Evolutionary conservation across 2,888 invertebrate genomes (phyloP).

Genomic region (Pinctada fucata): DNA sequence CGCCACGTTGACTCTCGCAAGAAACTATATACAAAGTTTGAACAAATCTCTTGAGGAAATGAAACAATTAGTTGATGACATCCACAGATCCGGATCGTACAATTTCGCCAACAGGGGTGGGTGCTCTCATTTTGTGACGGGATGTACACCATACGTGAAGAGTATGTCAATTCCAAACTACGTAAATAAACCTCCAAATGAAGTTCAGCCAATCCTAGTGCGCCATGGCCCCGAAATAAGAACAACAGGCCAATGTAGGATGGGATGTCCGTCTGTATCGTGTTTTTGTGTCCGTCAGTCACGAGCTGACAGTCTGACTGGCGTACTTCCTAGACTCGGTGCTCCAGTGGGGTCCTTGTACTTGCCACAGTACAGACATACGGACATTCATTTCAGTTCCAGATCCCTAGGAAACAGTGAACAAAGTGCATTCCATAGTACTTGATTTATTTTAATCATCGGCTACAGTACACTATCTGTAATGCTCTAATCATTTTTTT

Average conservation of each 20-base stretch:
- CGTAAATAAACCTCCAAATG: too few relatives aligned
- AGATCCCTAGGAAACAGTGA: too few relatives aligned
- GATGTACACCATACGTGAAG: neutral
- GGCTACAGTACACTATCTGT: too few relatives aligned
- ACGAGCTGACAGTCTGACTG: neutral
- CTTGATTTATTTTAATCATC: too few relatives aligned
- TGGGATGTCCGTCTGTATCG: neutral
- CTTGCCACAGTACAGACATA: too few relatives aligned
- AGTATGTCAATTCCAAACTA: too few relatives aligned
- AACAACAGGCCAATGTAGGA: neutral
- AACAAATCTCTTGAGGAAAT: constrained; percentile 64
- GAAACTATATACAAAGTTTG: constrained; percentile 66
- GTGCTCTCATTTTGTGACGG: neutral
- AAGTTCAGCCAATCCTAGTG: too few relatives aligned
- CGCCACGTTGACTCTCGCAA: constrained; percentile 64
- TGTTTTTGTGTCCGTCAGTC: neutral
- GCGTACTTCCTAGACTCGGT: too few relatives aligned
- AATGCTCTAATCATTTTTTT: too few relatives aligned
- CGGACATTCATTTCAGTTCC: too few relatives aligned
- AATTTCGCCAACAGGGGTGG: neutral
- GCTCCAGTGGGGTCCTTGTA: too few relatives aligned
- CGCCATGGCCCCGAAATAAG: neutral
- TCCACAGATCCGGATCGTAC: constrained; percentile 43
- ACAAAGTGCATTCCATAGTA: too few relatives aligned
- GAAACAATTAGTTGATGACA: constrained; percentile 59